Percentiles rank a stretch among this genome's conserved stretches.
phyloP scores from a whole-genome alignment of 1,140 invertebrate genomes.

The Ceratina australensis region DNA sequence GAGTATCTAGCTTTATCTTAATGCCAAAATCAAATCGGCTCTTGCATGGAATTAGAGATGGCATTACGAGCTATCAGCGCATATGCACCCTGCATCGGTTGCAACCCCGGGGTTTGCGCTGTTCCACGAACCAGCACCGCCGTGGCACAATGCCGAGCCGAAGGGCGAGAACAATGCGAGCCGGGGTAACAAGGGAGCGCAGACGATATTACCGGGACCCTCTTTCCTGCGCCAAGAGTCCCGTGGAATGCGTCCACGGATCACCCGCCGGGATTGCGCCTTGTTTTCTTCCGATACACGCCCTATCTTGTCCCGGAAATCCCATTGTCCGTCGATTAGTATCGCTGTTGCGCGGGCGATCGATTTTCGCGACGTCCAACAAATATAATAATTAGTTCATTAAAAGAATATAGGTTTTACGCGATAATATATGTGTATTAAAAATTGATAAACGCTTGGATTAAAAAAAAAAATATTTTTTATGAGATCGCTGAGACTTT shows the following conservation, averaged over 20 bases:
- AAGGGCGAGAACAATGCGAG: conserved; percentile 76
- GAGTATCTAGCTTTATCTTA: conserved; percentile 76
- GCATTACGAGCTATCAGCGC: conserved; percentile 78
- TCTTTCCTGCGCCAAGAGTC: conserved; percentile 61
- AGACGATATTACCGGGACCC: conserved; percentile 75
- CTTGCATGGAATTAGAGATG: conserved; percentile 78
- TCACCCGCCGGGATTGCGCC: not conserved
- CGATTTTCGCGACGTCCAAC: not conserved
- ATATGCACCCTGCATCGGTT: conserved; percentile 74
- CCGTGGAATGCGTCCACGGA: conserved; percentile 53
- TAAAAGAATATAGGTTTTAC: not conserved
- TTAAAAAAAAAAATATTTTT: no score
- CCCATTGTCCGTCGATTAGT: not conserved
- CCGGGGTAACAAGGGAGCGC: conserved; percentile 73
- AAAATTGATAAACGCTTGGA: no score
- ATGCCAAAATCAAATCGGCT: conserved; percentile 79
- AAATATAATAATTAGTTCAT: not conserved
- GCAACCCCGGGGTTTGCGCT: conserved; percentile 60
- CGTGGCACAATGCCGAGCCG: conserved; percentile 71
- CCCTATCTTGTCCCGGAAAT: not conserved
- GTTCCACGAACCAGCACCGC: conserved; percentile 62
- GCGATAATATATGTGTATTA: no score
- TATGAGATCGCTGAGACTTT: no score
- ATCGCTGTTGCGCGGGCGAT: not conserved
- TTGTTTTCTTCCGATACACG: not conserved